phyloP scores from a whole-genome alignment of 92 coral and sea anemone species.

The Anthopleura xanthogrammica region DNA sequence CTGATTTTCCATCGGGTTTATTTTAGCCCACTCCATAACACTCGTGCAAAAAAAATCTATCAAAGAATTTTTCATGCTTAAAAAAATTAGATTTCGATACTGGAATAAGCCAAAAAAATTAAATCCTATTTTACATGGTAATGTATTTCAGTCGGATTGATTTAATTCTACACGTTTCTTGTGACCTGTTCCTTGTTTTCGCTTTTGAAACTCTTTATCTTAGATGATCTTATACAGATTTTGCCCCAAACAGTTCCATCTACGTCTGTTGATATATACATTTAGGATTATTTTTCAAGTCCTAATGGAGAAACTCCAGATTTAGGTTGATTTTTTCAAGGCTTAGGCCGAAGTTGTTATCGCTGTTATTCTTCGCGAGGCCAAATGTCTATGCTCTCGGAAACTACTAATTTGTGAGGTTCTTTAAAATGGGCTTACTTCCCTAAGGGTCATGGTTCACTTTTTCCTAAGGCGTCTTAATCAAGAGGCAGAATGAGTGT shows the following conservation, averaged over 20 bases:
- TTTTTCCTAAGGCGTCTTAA: slow-evolving; percentile 15
- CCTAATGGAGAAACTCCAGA: slow-evolving; percentile 1
- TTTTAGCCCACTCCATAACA: not conserved
- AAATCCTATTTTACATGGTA: too few relatives aligned
- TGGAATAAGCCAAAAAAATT: not conserved
- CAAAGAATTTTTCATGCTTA: too few relatives aligned
- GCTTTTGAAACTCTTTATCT: not conserved
- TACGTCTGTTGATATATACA: not conserved
- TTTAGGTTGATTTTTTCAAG: not conserved
- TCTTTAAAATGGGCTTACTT: slow-evolving; percentile 22
- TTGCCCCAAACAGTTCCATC: not conserved
- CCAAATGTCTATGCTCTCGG: slow-evolving; percentile 27
- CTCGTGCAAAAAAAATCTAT: not conserved
- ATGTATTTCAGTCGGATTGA: not conserved
- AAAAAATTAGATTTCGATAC: not conserved
- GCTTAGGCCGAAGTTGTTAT: not conserved
- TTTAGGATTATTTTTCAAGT: not conserved
- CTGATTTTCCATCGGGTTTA: not conserved
- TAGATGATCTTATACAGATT: not conserved
- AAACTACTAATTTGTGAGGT: slow-evolving; percentile 20
- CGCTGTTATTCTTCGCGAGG: slow-evolving; percentile 9
- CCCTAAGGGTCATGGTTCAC: not conserved
- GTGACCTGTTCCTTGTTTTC: not conserved
- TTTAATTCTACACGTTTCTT: not conserved
- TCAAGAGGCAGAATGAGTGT: slow-evolving; percentile 8